These are phyloP conservation scores for Gymnoscopelus microlampas DNA, from an alignment of 2,797 vertebrate genomes.

Conservation along the genomic window DNA sequence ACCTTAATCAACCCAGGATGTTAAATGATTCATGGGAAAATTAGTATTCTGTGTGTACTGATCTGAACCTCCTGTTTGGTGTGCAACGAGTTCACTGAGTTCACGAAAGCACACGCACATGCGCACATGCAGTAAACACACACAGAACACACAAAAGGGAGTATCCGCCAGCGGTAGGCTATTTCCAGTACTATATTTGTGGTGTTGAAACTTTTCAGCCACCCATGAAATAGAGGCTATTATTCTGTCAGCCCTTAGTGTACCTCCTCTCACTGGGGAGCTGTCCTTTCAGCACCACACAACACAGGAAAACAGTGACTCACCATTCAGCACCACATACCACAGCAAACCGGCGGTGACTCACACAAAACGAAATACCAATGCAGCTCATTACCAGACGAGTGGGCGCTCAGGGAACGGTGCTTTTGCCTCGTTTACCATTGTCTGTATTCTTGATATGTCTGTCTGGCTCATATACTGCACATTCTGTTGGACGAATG, in stretches of 20 bases:
- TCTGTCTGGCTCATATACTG: slow-evolving; percentile 15
- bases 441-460: neutral
- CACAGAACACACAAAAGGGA: neutral
- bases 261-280: neutral
- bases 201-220: neutral
- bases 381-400: slow-evolving; percentile 16
- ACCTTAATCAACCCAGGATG: slow-evolving; percentile 56
- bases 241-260: no score
- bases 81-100: slow-evolving; percentile 37
- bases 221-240: neutral
- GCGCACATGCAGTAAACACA: neutral
- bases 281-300: slow-evolving; percentile 12
- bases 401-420: neutral
- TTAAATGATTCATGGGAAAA: slow-evolving; percentile 47
- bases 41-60: slow-evolving; percentile 26
- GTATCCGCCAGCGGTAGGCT: no score
- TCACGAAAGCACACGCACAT: slow-evolving; percentile 19
- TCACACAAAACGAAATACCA: slow-evolving; percentile 6
- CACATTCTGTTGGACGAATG: slow-evolving; percentile 2
- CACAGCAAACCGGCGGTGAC: no score
- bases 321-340: no score
- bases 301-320: no score
- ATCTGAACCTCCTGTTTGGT: slow-evolving; percentile 16
- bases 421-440: neutral
- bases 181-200: neutral